A percentile compares a stretch with the other conserved stretches of the same genome.
Evolutionary conservation across 2,797 vertebrate species (phyloP).

Genomic region (Valencia hispanica): DNA sequence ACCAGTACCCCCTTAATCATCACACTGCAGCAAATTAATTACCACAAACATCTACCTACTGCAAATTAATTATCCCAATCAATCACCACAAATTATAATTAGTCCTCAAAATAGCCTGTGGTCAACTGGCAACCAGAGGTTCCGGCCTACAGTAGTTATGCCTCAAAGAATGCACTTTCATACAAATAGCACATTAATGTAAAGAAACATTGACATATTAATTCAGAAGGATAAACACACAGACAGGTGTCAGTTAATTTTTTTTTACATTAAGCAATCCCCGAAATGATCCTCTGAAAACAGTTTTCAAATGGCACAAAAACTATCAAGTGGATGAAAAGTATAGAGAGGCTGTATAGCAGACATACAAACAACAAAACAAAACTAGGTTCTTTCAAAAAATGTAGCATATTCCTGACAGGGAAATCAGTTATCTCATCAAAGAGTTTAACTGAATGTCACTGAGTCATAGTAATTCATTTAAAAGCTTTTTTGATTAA

Average conservation of each 20-base stretch:
- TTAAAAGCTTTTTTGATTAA: neutral
- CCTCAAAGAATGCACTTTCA: slow-evolving; percentile 3
- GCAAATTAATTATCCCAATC: slow-evolving; percentile 83
- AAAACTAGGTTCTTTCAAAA: neutral
- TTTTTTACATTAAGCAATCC: neutral
- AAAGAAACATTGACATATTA: neutral
- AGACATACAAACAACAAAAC: neutral
- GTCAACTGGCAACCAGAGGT: slow-evolving; percentile 73
- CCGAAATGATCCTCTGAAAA: neutral
- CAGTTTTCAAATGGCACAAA: neutral
- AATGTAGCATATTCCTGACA: neutral
- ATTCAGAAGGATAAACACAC: neutral
- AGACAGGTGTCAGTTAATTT: neutral
- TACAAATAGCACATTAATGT: neutral
- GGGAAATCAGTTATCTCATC: neutral
- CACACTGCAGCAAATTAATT: slow-evolving; percentile 79
- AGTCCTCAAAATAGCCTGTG: slow-evolving; percentile 73
- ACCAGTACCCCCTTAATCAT: slow-evolving; percentile 79
- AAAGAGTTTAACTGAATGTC: neutral
- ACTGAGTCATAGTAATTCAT: neutral
- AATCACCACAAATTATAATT: slow-evolving; percentile 78
- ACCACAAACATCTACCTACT: slow-evolving; percentile 80
- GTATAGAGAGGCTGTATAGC: neutral
- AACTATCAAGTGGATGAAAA: neutral
- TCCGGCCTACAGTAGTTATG: slow-evolving; percentile 48